phyloP scores from a whole-genome alignment of 2,113 vertebrate species.

The Pitta sordida region DNA sequence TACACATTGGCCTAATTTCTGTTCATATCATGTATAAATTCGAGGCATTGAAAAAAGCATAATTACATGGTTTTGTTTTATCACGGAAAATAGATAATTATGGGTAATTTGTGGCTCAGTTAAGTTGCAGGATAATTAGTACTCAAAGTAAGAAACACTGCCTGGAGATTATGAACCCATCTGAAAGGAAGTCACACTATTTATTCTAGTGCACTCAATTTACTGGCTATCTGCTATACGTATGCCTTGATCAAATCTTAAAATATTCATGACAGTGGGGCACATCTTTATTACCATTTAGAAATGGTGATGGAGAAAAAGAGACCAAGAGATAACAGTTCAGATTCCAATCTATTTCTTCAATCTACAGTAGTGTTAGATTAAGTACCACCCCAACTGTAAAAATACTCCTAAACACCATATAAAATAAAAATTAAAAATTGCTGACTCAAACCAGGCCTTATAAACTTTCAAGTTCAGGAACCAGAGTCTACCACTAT shows the following conservation, averaged over 20 bases:
- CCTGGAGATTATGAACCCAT: slow-evolving; percentile 1
- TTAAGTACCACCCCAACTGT: background rate
- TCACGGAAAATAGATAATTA: slow-evolving; percentile 36
- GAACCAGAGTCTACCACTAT: accelerated
- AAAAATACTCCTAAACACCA: background rate
- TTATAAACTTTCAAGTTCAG: background rate
- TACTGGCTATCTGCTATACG: background rate
- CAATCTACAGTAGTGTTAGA: background rate
- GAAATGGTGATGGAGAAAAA: background rate
- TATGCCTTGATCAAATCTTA: background rate
- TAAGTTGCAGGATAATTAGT: slow-evolving; percentile 14
- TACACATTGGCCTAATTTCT: background rate
- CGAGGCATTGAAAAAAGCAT: background rate
- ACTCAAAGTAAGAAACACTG: background rate
- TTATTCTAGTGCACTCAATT: background rate
- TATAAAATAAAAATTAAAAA: background rate
- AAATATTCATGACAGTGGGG: background rate
- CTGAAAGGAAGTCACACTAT: background rate
- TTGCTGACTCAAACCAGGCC: background rate
- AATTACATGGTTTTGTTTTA: slow-evolving; percentile 33
- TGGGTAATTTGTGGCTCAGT: background rate
- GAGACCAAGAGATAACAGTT: background rate
- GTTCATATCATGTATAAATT: background rate
- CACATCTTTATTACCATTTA: background rate
- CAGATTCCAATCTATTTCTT: background rate